Base-by-base conservation (phyloP, 1,140 invertebrate genomes). In the Bombus vancouverensis region DNA sequence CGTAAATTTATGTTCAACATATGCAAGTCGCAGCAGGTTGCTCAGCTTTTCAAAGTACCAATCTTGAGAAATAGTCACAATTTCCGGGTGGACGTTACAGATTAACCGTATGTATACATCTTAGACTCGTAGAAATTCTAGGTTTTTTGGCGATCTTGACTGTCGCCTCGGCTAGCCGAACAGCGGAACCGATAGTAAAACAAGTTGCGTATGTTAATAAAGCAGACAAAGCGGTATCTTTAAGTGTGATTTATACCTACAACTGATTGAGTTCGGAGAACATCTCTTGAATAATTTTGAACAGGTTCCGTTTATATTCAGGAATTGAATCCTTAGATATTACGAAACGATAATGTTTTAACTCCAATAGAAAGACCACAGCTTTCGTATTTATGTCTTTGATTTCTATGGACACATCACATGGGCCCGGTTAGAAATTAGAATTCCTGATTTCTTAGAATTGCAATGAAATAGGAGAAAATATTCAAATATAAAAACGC, bases 11-110 rank as follows among this genome's bases (percentile, higher is more conserved):
- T 80, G 47, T 47, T 12, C 68, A 62, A 59, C 77, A 47, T 62
- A 44, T n/a, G 83, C 62, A 37, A 85, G 8, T 53, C 83, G 4
- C 83, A 80, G 83, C 83, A 80, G 68, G 83, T 85, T 85, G 68
- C 57, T 73, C 39, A 62, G 83, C 68, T 72, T 79, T 39, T 80
- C 53, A 80, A 59, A 78, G 74, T 57, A 71, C 18, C 37, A n/a
- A 53, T 57, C 83, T 53, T 25, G 76, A 37, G 83, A 44, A 47
- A 71, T 34, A 68, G 47, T 44, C 73, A 28, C 74, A 42, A n/a
- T 57, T 85, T 85, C 83, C 77, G 53, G 53, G 66, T 84, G 75
- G 32, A 71, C n/a, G 65, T 44, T 71, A 44, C 9, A 32, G 66
- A 84, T 84, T 84, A 78, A 83, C 18, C 32, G 66, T 47, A 18